These are phyloP conservation scores for Argyresthia goedartella DNA, from an alignment of 2,888 invertebrate species.

Conservation along the genomic window DNA sequence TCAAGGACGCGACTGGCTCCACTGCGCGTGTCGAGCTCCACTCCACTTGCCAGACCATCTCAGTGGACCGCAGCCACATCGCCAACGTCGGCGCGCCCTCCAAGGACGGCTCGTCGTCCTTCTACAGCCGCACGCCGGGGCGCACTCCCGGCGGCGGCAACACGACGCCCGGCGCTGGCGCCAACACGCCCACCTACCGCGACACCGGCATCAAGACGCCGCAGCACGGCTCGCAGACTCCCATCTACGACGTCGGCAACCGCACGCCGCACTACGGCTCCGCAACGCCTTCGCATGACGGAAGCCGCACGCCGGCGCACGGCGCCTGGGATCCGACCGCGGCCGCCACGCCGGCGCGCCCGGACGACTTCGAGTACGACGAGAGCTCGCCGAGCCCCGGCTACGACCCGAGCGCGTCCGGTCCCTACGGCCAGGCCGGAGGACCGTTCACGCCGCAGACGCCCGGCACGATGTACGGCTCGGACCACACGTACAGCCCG, in stretches of 20 bases:
- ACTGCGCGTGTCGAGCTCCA: conserved; percentile 97
- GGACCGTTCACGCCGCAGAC: conserved; percentile 96
- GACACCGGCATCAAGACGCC: conserved; percentile 90
- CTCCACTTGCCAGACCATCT: conserved; percentile 97
- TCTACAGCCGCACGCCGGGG: conserved; percentile 67
- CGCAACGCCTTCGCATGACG: conserved; percentile 95
- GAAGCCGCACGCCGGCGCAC: conserved; percentile 90
- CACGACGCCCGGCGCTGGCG: conserved; percentile 74
- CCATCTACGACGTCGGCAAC: conserved; percentile 88
- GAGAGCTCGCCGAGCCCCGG: conserved; percentile 78
- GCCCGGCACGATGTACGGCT: conserved; percentile 92
- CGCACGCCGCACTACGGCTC: conserved; percentile 93
- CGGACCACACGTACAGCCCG: conserved; percentile 89
- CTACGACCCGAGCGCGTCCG: conserved; percentile 80
- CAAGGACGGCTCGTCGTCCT: conserved; percentile 46
- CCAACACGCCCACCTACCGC: conserved; percentile 90
- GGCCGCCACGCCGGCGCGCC: conserved; percentile 87
- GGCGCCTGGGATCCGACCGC: conserved; percentile 95
- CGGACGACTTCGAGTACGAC: conserved; percentile 83
- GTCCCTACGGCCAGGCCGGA: conserved; percentile 74
- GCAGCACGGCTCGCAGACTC: conserved; percentile 92
- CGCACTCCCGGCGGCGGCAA: too few species aligned
- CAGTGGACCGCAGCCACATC: conserved; percentile 92
- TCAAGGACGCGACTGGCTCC: conserved; percentile 96
- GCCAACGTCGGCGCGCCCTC: conserved; percentile 80